Evolutionary conservation across 2,113 vertebrate genomes (phyloP).

Genomic region (Cepphus grylle): DNA sequence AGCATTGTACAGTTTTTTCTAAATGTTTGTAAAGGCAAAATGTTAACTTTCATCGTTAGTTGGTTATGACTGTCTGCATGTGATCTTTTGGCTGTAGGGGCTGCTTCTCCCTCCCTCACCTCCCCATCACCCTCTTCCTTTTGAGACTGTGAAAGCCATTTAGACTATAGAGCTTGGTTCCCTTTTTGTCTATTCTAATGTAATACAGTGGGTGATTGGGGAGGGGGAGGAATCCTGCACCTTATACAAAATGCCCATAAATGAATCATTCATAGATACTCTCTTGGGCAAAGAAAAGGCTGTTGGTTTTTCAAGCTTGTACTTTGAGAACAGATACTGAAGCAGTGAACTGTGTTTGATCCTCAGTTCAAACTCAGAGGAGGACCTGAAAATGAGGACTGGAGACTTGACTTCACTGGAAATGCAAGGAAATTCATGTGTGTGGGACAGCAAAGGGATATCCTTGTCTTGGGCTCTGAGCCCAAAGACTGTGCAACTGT

Average conservation of each 20-base stretch:
- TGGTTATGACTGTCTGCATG: neutral
- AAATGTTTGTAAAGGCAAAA: neutral
- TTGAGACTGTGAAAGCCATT: neutral
- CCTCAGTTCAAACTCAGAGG: neutral
- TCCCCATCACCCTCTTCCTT: neutral
- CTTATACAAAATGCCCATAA: neutral
- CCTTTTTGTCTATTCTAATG: neutral
- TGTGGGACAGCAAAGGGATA: neutral
- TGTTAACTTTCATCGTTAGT: neutral
- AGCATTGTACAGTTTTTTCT: neutral
- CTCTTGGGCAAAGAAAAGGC: neutral
- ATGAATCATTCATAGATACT: rapidly evolving
- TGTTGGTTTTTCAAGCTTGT: neutral
- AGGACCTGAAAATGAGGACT: neutral
- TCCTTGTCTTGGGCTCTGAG: neutral
- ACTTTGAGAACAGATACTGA: neutral
- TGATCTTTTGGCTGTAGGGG: neutral
- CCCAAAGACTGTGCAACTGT: neutral
- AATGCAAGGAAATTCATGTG: neutral
- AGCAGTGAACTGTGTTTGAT: neutral
- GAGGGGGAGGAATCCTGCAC: neutral
- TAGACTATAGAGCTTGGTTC: neutral
- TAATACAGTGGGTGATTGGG: neutral
- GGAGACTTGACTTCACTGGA: neutral
- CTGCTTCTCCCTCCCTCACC: neutral